Evolutionary conservation across 2,888 invertebrate genomes (phyloP).

Genomic region (Onchidella celtica): DNA sequence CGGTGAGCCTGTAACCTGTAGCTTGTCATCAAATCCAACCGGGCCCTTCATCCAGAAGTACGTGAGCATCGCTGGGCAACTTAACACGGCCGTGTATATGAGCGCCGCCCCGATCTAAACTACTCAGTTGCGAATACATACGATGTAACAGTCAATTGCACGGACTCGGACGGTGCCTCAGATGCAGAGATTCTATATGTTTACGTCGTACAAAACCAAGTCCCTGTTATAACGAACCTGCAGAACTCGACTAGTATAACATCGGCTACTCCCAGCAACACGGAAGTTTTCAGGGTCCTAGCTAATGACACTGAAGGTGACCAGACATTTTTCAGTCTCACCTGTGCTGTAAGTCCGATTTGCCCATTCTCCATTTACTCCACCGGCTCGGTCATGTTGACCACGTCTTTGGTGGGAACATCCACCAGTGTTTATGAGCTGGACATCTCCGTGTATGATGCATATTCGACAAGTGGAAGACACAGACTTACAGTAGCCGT

Average conservation of each 20-base stretch:
- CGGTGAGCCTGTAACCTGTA: background rate
- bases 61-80: background rate
- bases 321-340: background rate
- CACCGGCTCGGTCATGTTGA: background rate
- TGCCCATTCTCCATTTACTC: constrained; percentile 42
- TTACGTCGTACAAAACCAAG: constrained; percentile 21
- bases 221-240: constrained; percentile 34
- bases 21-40: background rate
- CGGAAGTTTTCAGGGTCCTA: background rate
- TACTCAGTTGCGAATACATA: background rate
- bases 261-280: background rate
- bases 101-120: background rate
- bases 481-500: constrained; percentile 25
- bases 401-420: background rate
- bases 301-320: constrained; percentile 25
- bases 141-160: constrained; percentile 3
- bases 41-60: background rate
- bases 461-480: background rate
- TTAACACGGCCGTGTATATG: background rate
- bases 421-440: constrained; percentile 8
- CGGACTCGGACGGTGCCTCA: background rate
- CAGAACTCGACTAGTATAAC: constrained; percentile 23
- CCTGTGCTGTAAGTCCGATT: background rate
- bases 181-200: constrained; percentile 19
- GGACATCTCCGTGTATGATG: constrained; percentile 21